Conservation (phyloP, 2,113 vertebrate genomes). For the Bagarius yarrelli region DNA sequence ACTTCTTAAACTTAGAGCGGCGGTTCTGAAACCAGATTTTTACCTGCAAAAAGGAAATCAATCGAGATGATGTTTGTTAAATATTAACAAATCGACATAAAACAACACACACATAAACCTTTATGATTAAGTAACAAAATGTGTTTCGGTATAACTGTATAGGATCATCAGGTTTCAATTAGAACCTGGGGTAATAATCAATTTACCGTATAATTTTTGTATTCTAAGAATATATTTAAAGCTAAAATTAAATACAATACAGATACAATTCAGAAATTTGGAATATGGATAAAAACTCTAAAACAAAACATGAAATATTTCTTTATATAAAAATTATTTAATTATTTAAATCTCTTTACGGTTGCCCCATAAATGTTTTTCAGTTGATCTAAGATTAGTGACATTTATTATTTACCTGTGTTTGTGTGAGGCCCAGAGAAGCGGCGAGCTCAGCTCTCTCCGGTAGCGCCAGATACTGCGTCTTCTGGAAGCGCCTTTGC, state of each 20-base stretch:
- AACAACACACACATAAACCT: no score
- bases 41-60: conserved; percentile 67
- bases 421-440: conserved; percentile 93
- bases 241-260: not conserved
- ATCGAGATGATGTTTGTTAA: not conserved
- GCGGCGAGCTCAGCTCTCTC: conserved; percentile 95
- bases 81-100: not conserved
- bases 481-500: conserved; percentile 95
- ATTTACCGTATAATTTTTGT: not conserved
- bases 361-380: not conserved
- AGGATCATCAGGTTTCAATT: not conserved
- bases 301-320: not conserved
- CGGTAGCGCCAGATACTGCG: conserved; percentile 93
- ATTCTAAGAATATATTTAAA: not conserved
- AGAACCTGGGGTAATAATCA: not conserved
- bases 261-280: not conserved
- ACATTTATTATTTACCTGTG: conserved; percentile 86
- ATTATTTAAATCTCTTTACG: conserved; percentile 8
- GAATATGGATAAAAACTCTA: not conserved
- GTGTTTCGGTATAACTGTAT: not conserved
- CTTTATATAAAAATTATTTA: not conserved
- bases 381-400: not conserved
- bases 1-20: conserved; percentile 93
- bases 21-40: conserved; percentile 98
- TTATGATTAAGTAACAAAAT: no score